A percentile compares a stretch with the other conserved stretches of the same genome.
Conservation (phyloP, 2,113 vertebrate genomes). For the Aplodontia rufa region DNA sequence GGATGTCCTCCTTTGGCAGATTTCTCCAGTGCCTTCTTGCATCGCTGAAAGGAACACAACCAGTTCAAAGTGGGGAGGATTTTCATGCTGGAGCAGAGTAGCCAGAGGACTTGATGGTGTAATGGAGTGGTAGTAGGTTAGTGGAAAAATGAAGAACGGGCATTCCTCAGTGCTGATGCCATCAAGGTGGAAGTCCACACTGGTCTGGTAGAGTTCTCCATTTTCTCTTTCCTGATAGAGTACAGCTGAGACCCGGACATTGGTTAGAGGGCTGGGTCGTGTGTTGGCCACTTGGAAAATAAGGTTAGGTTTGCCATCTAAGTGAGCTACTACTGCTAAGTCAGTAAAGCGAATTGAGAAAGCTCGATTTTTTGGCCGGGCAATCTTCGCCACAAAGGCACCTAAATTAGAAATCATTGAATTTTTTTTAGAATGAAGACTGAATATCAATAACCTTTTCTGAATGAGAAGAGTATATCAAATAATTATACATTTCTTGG, state of each 20-base stretch:
- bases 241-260: slow-evolving; percentile 91
- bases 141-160: slow-evolving; percentile 95
- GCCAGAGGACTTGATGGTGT: slow-evolving; percentile 91
- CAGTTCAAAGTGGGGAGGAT: slow-evolving; percentile 90
- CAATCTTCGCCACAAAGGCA: slow-evolving; percentile 98
- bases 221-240: slow-evolving; percentile 93
- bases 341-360: slow-evolving; percentile 94
- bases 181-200: slow-evolving; percentile 92
- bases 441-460: slow-evolving; percentile 51
- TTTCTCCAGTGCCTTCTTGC: slow-evolving; percentile 95
- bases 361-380: slow-evolving; percentile 94
- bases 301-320: slow-evolving; percentile 90
- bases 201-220: slow-evolving; percentile 92
- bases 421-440: slow-evolving; percentile 58
- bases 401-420: slow-evolving; percentile 84
- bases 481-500: slow-evolving; percentile 28
- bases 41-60: slow-evolving; percentile 95
- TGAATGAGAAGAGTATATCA: slow-evolving; percentile 45
- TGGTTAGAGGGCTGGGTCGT: slow-evolving; percentile 91
- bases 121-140: slow-evolving; percentile 93
- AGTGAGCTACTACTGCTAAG: slow-evolving; percentile 89
- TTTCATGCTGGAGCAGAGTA: slow-evolving; percentile 87
- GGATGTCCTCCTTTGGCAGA: slow-evolving; percentile 95
- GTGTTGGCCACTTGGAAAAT: slow-evolving; percentile 95
- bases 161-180: slow-evolving; percentile 88